Percentiles rank a stretch among this genome's conserved stretches.
Conservation (phyloP, 1,140 invertebrate genomes). For the Microplitis demolitor region DNA sequence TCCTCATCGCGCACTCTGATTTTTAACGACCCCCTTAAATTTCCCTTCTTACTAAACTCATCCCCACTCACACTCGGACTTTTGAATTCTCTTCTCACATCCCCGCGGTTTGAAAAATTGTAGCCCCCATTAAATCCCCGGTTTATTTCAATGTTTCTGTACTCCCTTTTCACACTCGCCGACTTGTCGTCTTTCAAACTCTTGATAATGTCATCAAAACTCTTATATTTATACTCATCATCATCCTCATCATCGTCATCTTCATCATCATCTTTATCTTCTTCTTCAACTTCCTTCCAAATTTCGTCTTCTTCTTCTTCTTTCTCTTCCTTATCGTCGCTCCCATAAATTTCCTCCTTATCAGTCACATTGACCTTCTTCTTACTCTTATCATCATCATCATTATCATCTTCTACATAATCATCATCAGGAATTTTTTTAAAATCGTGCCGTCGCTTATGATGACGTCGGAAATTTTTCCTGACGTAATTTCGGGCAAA, state of each 20-base stretch:
- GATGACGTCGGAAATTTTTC: no score
- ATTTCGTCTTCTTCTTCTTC: conserved; percentile 38
- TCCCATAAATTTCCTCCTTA: conserved; percentile 13
- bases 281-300: conserved; percentile 36
- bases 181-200: conserved; percentile 43
- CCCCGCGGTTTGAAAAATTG: no score
- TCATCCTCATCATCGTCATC: conserved; percentile 25
- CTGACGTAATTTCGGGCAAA: no score
- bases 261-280: conserved; percentile 33
- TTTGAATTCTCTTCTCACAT: no score
- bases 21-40: background rate
- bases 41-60: no score
- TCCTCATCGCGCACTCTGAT: conserved; percentile 30
- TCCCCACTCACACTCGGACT: background rate
- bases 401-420: background rate
- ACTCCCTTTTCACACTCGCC: conserved; percentile 38
- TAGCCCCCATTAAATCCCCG: conserved; percentile 35
- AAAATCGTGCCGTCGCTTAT: no score
- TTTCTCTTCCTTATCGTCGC: conserved; percentile 8
- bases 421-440: no score
- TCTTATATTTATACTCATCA: conserved; percentile 41
- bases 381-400: background rate
- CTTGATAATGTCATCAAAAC: conserved; percentile 56
- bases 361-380: conserved; percentile 33
- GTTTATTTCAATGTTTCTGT: conserved; percentile 43